Percentiles rank a stretch among this genome's conserved stretches.
These are phyloP conservation scores for Hyppa rectilinea DNA, from an alignment of 2,888 invertebrate genomes.

Conservation along the genomic window DNA sequence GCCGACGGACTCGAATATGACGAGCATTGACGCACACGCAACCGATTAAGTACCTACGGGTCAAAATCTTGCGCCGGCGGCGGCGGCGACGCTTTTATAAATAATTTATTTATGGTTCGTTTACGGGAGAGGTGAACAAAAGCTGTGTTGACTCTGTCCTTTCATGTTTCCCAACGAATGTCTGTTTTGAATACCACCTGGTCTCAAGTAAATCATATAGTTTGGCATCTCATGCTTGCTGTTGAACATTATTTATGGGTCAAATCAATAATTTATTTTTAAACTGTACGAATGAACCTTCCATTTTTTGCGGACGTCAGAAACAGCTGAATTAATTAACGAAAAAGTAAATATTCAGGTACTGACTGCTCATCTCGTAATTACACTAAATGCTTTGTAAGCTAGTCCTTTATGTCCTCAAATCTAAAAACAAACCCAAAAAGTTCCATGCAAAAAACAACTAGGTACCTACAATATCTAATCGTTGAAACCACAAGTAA, in stretches of 20 bases:
- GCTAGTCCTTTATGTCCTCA: not conserved
- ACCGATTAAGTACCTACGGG: slow-evolving; percentile 60
- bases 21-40: slow-evolving; percentile 64
- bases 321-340: not conserved
- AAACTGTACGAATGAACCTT: not conserved
- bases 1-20: slow-evolving; percentile 53
- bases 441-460: slow-evolving; percentile 16
- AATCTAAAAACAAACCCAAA: slow-evolving; percentile 21
- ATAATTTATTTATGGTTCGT: slow-evolving; percentile 58
- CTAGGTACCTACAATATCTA: slow-evolving; percentile 14
- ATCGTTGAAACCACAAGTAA: slow-evolving; percentile 30
- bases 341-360: not conserved
- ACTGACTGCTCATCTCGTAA: not conserved
- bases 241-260: slow-evolving; percentile 20
- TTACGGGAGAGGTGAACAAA: slow-evolving; percentile 50
- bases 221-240: slow-evolving; percentile 10
- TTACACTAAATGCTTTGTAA: not conserved
- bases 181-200: not conserved
- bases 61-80: slow-evolving; percentile 60
- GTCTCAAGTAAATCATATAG: not conserved
- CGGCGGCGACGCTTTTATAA: slow-evolving; percentile 59
- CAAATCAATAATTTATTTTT: slow-evolving; percentile 8
- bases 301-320: not conserved
- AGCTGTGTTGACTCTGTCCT: slow-evolving; percentile 19
- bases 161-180: slow-evolving; percentile 2